Percentiles rank a stretch among this genome's conserved stretches.
phyloP scores from a whole-genome alignment of 1,140 invertebrate genomes.

The Elymnias hypermnestra region DNA sequence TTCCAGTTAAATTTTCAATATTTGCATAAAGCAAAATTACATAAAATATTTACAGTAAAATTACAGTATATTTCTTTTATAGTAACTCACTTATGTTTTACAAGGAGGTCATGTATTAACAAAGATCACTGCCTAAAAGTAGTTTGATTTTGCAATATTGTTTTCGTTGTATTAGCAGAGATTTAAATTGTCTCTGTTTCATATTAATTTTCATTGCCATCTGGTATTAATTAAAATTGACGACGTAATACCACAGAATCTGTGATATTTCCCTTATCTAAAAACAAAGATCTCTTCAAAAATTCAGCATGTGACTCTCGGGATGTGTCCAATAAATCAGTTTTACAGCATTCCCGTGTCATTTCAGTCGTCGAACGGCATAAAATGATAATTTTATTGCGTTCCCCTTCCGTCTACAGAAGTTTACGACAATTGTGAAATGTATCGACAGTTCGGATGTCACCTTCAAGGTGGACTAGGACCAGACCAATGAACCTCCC shows the following conservation, averaged over 20 bases:
- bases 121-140: no score
- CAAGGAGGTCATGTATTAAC: no score
- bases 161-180: no score
- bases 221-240: no score
- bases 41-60: no score
- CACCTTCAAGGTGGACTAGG: slow-evolving; percentile 53
- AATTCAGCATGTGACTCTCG: slow-evolving; percentile 68
- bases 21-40: no score
- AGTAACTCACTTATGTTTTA: no score
- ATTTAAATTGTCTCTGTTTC: no score
- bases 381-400: slow-evolving; percentile 76
- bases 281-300: slow-evolving; percentile 68
- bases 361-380: slow-evolving; percentile 74
- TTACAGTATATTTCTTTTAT: no score
- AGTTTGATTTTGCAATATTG: no score
- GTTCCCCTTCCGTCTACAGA: slow-evolving; percentile 67
- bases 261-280: slow-evolving; percentile 31
- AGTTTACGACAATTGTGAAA: slow-evolving; percentile 75
- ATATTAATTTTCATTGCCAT: no score
- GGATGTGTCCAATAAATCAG: slow-evolving; percentile 74
- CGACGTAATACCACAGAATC: neutral
- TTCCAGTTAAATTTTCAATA: no score
- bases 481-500: slow-evolving; percentile 9
- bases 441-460: slow-evolving; percentile 72
- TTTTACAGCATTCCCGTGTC: slow-evolving; percentile 73